Percentiles rank a stretch among this genome's conserved stretches.
phyloP scores from a whole-genome alignment of 92 coral and sea anemone species.

The Heliopora coerulea region DNA sequence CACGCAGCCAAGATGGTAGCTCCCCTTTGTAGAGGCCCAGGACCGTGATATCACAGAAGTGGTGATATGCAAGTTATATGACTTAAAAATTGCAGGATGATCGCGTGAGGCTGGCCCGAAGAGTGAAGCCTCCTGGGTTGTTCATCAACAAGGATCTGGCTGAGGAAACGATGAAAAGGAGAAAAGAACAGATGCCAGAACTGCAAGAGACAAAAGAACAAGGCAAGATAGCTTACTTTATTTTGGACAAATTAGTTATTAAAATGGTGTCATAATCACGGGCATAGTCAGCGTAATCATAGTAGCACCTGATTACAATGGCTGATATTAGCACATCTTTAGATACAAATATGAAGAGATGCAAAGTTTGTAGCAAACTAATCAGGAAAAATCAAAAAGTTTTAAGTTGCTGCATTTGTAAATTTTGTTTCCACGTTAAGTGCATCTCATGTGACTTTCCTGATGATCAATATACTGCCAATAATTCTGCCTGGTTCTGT shows the following conservation, averaged over 20 bases:
- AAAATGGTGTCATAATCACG: slow-evolving; percentile 4
- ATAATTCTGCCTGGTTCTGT: slow-evolving; percentile 2
- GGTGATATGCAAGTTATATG: slow-evolving; percentile 50
- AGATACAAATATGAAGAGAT: background rate
- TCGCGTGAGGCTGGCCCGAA: slow-evolving; percentile 33
- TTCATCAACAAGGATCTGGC: slow-evolving; percentile 44
- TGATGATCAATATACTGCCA: background rate
- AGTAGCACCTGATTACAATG: background rate
- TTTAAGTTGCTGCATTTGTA: slow-evolving; percentile 4
- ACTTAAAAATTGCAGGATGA: slow-evolving; percentile 43
- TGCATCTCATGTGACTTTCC: background rate
- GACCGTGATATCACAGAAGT: no score
- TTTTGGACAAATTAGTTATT: slow-evolving; percentile 5
- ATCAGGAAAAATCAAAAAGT: background rate
- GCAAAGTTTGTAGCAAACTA: background rate
- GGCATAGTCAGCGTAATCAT: background rate
- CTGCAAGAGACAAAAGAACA: slow-evolving; percentile 16
- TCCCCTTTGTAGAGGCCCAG: slow-evolving; percentile 13
- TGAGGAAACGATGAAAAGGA: slow-evolving; percentile 19
- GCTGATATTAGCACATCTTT: background rate
- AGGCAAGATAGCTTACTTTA: slow-evolving; percentile 27
- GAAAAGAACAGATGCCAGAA: slow-evolving; percentile 15
- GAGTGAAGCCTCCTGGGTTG: slow-evolving; percentile 39
- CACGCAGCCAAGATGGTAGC: slow-evolving; percentile 20
- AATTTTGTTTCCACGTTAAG: background rate